Percentiles rank a stretch among this genome's conserved stretches.
Evolutionary conservation across 2,797 vertebrate genomes (phyloP).

Genomic region (Danio tinwini): DNA sequence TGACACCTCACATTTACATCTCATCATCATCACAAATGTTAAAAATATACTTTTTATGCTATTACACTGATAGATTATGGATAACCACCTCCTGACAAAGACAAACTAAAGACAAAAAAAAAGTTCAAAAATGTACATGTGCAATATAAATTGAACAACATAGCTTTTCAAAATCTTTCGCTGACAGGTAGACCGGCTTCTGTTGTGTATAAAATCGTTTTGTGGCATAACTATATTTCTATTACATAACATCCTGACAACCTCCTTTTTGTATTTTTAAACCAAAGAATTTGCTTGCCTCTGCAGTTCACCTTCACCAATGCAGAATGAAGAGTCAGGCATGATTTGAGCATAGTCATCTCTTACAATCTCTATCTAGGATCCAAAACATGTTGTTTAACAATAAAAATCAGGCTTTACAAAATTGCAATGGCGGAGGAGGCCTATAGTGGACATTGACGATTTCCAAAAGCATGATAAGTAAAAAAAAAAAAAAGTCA

Average conservation of each 20-base stretch:
- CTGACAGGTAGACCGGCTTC: constrained; percentile 37
- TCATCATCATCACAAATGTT: constrained; percentile 43
- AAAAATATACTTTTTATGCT: constrained; percentile 50
- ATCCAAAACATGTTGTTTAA: constrained; percentile 8
- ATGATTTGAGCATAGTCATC: background rate
- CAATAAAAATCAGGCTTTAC: background rate
- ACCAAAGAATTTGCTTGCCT: constrained; percentile 12
- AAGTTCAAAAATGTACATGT: constrained; percentile 61
- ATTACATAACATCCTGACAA: constrained; percentile 6
- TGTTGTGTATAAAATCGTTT: constrained; percentile 41
- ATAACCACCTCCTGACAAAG: constrained; percentile 53
- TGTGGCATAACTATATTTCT: background rate
- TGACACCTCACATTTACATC: constrained; percentile 56
- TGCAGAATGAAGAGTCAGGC: background rate
- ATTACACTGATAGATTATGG: constrained; percentile 50
- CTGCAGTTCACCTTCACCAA: constrained; percentile 4
- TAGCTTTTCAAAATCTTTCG: constrained; percentile 53
- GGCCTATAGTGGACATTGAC: background rate
- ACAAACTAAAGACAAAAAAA: constrained; percentile 54
- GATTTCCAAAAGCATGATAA: background rate
- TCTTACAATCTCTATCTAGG: background rate
- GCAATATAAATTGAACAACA: constrained; percentile 63
- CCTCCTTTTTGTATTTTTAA: constrained; percentile 10
- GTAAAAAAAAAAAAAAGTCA: background rate
- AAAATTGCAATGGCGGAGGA: constrained; percentile 2